Evolutionary conservation across 2,888 invertebrate species (phyloP).

Genomic region (Phragmatobia fuliginosa): DNA sequence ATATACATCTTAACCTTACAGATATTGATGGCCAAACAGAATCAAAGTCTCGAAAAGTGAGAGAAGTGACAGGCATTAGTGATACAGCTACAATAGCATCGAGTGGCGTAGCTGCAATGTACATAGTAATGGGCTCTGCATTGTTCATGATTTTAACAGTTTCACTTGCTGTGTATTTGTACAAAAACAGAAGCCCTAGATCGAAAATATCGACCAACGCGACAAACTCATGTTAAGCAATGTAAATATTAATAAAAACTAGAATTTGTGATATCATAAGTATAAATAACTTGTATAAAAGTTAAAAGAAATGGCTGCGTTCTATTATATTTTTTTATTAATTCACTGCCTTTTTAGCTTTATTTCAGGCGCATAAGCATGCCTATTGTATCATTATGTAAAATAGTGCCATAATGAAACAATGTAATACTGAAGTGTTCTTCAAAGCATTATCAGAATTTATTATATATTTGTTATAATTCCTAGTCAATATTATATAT

Average conservation of each 20-base stretch:
- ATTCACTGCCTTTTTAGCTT: conserved; percentile 76
- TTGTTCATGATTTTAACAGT: conserved; percentile 63
- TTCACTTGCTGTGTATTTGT: conserved; percentile 62
- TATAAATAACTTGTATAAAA: conserved; percentile 50
- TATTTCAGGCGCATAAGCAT: conserved; percentile 66
- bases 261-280: conserved; percentile 68
- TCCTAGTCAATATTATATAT: conserved; percentile 73
- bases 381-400: conserved; percentile 76
- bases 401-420: conserved; percentile 80
- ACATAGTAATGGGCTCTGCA: conserved; percentile 66
- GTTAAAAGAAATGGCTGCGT: conserved; percentile 56
- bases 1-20: conserved; percentile 43
- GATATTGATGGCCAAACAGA: conserved; percentile 76
- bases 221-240: conserved; percentile 48
- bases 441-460: conserved; percentile 58
- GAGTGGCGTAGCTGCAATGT: conserved; percentile 52
- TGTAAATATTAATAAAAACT: conserved; percentile 52
- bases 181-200: conserved; percentile 53
- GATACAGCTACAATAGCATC: conserved; percentile 49
- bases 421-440: conserved; percentile 43
- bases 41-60: conserved; percentile 69
- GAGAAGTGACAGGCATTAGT: conserved; percentile 65
- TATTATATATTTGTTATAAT: conserved; percentile 59
- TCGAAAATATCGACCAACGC: conserved; percentile 24
- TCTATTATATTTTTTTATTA: conserved; percentile 40